Conservation (phyloP, 1,140 invertebrate species). For the Micrasema longulum region DNA sequence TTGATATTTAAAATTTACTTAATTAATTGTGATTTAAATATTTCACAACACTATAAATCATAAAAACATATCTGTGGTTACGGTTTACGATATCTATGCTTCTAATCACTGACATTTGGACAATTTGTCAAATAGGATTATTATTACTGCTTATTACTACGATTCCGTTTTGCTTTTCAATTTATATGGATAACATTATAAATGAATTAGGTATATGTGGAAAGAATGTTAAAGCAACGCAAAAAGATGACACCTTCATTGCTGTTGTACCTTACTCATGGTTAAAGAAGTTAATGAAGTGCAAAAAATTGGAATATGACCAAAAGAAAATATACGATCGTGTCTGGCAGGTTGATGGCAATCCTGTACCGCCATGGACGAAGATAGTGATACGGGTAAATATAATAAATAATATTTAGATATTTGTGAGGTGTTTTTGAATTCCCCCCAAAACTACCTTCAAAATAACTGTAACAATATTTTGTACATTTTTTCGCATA, state of each 20-base stretch:
- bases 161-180: slow-evolving; percentile 34
- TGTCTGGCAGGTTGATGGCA: slow-evolving; percentile 68
- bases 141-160: slow-evolving; percentile 15
- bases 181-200: slow-evolving; percentile 71
- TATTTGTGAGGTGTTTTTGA: not conserved
- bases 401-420: slow-evolving; percentile 8
- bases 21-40: too few species aligned
- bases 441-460: too few species aligned
- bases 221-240: slow-evolving; percentile 72
- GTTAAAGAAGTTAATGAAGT: slow-evolving; percentile 74
- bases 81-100: too few species aligned
- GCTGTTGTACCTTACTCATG: slow-evolving; percentile 75
- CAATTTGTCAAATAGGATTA: too few species aligned
- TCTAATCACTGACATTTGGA: too few species aligned
- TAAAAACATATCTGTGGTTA: too few species aligned
- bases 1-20: too few species aligned
- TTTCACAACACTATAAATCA: too few species aligned
- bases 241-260: slow-evolving; percentile 68
- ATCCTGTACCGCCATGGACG: slow-evolving; percentile 69
- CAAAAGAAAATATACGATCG: slow-evolving; percentile 65
- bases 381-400: slow-evolving; percentile 72
- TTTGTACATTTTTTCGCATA: not conserved
- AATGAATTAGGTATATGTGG: slow-evolving; percentile 74
- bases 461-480: too few species aligned
- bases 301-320: slow-evolving; percentile 69